These are phyloP conservation scores for Epinephelus cyanopodus DNA, from an alignment of 2,113 vertebrate genomes.

Conservation along the genomic window DNA sequence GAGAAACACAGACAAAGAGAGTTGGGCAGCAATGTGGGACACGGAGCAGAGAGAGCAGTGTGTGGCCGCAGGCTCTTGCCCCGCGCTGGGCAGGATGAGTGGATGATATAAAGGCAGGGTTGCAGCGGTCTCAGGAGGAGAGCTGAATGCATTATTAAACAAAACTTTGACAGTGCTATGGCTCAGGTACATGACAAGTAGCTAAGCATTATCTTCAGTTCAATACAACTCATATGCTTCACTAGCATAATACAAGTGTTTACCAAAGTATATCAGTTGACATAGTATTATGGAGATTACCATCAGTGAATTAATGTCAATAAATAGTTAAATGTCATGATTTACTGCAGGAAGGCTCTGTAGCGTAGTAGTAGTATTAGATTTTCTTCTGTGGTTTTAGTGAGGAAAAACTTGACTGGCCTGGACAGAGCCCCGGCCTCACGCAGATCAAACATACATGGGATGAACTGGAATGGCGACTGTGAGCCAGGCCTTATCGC, in stretches of 20 bases:
- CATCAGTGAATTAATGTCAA: not conserved
- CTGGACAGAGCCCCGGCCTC: not conserved
- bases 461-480: not conserved
- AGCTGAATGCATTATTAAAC: constrained; percentile 70
- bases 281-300: not conserved
- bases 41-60: constrained; percentile 41
- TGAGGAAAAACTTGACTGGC: not conserved
- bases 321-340: not conserved
- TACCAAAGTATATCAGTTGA: not conserved
- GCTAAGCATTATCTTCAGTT: constrained; percentile 8
- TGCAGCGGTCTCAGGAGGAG: constrained; percentile 47
- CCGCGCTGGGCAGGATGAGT: constrained; percentile 44
- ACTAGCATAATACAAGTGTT: not conserved
- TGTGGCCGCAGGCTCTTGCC: constrained; percentile 53
- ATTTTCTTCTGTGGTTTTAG: not conserved
- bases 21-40: constrained; percentile 59
- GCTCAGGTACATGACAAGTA: constrained; percentile 28
- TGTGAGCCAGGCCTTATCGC: constrained; percentile 11
- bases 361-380: not conserved
- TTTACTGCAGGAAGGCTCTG: not conserved
- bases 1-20: constrained; percentile 51
- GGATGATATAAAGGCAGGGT: constrained; percentile 57
- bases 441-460: not conserved
- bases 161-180: constrained; percentile 54
- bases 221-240: not conserved